Base-by-base conservation (phyloP, 2,888 invertebrate species). In the Aspidiotus rigidus region DNA sequence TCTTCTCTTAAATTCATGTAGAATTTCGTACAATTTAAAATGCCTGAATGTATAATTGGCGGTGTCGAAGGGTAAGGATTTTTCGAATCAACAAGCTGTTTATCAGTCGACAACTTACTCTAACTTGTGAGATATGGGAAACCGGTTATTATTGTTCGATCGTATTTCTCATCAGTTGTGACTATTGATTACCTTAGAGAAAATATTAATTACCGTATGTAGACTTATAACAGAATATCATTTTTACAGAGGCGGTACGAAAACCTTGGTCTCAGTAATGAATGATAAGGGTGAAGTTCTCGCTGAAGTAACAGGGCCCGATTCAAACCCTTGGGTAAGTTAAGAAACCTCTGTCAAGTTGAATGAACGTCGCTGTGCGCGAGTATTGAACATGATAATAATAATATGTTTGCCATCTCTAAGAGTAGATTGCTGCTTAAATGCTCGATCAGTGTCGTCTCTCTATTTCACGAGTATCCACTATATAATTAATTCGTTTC, bases 301-400 rank as follows among this genome's bases (percentile, higher is more conserved):
- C 54, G 83, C 86, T 1, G 82, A 81, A 73, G 80, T 85, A 57
- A 82, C 83, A 71, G 90, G 91, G 0, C 84, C 85, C 7, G 85
- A 87, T 49, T 90, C 90, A 59, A 93, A 92, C 79, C 89, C 90
- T 76, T 90, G 89, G 86, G 85, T 86, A 74, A 78, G 72, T 71
- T 67, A 56, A n/a, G 56, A 39, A 39, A 62, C 16, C 1, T 11
- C 56, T n/a, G n/a, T n/a, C 16, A 44, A 11, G 11, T 49, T 49
- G 49, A 49, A 49, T 49, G 49, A 62, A 28, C 49, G 15, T 57
- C 11, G 15, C 11, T 57, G 13, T 16, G 17, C 11, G 13, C 17
- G 16, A 11, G n/a, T 16, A 57, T 57, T 57, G 11, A 8, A 15
- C n/a, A n/a, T 10, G 8, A 60, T 8, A 64, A 55, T n/a, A 53